A percentile compares a stretch with the other conserved stretches of the same genome.
These are phyloP conservation scores for Gallirallus australis DNA, from an alignment of 2,797 vertebrate genomes.

Conservation along the genomic window DNA sequence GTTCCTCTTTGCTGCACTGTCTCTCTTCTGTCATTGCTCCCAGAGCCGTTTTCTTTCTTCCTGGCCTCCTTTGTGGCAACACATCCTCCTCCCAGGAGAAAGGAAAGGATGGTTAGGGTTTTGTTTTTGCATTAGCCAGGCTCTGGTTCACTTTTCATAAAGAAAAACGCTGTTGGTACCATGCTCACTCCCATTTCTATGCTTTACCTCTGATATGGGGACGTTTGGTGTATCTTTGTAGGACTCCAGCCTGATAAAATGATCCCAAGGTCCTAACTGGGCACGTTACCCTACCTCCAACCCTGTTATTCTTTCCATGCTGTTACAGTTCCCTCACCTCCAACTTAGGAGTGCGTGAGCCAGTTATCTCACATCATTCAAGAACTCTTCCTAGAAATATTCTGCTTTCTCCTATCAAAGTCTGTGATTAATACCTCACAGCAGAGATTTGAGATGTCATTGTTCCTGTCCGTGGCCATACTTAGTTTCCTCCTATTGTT, in stretches of 20 bases:
- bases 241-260: neutral
- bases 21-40: neutral
- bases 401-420: neutral
- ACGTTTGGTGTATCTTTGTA: neutral
- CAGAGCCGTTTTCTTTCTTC: neutral
- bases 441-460: neutral
- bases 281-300: neutral
- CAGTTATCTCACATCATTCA: neutral
- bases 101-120: neutral
- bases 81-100: neutral
- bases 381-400: neutral
- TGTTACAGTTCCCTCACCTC: neutral
- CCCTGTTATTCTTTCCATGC: neutral
- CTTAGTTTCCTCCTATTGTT: neutral
- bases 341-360: neutral
- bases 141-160: neutral
- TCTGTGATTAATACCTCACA: neutral
- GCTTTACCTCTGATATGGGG: neutral
- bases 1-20: neutral
- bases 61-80: neutral
- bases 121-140: fast-evolving
- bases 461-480: neutral
- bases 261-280: neutral
- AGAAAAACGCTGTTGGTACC: neutral
- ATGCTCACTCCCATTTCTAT: neutral